phyloP scores from a whole-genome alignment of 1,140 invertebrate species.

The Akabosia matsudoensis region DNA sequence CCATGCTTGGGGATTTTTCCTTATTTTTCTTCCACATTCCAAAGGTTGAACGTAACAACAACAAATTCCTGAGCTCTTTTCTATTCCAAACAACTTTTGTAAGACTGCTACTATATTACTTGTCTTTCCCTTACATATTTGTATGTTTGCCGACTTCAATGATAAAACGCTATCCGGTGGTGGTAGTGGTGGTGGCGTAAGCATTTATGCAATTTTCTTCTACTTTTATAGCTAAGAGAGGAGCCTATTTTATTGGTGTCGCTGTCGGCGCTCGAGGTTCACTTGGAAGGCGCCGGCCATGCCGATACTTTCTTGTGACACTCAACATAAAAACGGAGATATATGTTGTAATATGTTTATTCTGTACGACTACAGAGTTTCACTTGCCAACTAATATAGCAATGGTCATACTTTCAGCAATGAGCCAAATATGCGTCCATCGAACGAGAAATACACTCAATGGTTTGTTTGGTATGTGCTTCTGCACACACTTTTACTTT shows the following conservation, averaged over 20 bases:
- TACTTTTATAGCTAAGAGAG: constrained; percentile 13
- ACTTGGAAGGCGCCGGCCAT: constrained; percentile 45
- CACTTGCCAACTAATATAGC: too few species aligned
- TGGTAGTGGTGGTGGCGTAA: not conserved
- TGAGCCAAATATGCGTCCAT: not conserved
- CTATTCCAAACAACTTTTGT: too few species aligned
- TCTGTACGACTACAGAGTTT: not conserved
- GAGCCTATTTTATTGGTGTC: constrained; percentile 47
- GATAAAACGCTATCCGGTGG: constrained; percentile 1
- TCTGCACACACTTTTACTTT: not conserved
- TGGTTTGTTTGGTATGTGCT: not conserved
- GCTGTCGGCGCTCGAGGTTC: constrained; percentile 44
- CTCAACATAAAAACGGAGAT: constrained; percentile 42
- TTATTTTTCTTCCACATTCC: too few species aligned
- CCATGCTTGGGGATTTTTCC: constrained; percentile 9
- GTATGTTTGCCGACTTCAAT: not conserved
- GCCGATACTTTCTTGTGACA: constrained; percentile 44
- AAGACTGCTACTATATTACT: not conserved
- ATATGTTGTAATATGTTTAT: not conserved
- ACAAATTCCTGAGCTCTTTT: not conserved
- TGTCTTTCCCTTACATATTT: not conserved
- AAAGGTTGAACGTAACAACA: constrained; percentile 13
- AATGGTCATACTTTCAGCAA: not conserved
- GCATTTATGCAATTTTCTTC: constrained; percentile 21
- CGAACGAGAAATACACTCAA: not conserved